Conservation (phyloP, 30 jellyfish, hydroid and myxozoan genomes). For the Chrysaora quinquecirrha region DNA sequence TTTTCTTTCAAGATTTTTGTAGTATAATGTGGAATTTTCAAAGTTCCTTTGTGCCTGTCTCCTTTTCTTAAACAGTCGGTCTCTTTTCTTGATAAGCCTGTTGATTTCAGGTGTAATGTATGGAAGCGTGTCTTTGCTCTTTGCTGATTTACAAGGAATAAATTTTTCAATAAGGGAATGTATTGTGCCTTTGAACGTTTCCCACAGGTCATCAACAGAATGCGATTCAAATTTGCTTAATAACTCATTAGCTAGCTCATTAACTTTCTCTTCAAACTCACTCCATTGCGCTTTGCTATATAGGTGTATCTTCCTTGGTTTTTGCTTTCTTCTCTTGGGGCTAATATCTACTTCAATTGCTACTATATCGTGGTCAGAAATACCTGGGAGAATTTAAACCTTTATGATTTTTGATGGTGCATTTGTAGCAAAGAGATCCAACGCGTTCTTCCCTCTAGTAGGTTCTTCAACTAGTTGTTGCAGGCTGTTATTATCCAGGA, state of each 20-base stretch:
- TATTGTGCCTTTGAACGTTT: neutral
- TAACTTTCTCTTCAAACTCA: neutral
- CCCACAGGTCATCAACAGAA: conserved; percentile 2
- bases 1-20: neutral
- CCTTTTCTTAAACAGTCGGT: neutral
- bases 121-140: neutral
- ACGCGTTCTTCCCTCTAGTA: conserved; percentile 3
- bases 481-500: neutral
- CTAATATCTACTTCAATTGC: conserved; percentile 11
- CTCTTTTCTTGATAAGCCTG: conserved; percentile 1
- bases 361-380: conserved; percentile 14
- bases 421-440: conserved; percentile 12
- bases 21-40: too few species aligned
- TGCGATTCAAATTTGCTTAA: neutral
- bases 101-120: conserved; percentile 4
- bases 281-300: conserved; percentile 27
- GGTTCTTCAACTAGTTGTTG: conserved; percentile 13
- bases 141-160: neutral
- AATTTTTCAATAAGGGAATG: neutral
- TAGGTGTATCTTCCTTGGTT: neutral
- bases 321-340: conserved; percentile 13
- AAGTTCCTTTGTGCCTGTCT: neutral
- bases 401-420: neutral
- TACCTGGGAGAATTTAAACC: conserved; percentile 13
- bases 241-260: neutral